Percentiles rank a stretch among this genome's conserved stretches.
Conservation (phyloP, 2,797 vertebrate species). For the Urocyon cinereoargenteus region DNA sequence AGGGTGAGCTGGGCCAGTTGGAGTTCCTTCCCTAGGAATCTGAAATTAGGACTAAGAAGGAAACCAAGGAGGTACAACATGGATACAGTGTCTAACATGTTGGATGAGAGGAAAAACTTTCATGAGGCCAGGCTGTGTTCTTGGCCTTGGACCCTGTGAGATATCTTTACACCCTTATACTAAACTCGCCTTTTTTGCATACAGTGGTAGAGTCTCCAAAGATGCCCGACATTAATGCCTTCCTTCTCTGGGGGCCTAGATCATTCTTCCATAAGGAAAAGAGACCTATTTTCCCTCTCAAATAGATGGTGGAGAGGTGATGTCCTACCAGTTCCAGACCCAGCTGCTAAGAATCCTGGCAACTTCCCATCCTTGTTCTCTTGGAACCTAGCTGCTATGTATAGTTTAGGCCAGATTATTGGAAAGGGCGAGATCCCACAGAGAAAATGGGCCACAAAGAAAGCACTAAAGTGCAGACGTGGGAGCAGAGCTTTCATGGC, state of each 20-base stretch:
- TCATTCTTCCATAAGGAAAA: background rate
- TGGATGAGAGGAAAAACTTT: background rate
- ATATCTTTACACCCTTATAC: background rate
- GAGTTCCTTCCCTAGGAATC: background rate
- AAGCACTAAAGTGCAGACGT: background rate
- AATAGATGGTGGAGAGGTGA: background rate
- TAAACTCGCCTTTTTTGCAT: background rate
- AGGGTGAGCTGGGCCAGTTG: background rate
- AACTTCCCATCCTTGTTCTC: background rate
- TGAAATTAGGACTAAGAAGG: background rate
- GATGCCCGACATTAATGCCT: background rate
- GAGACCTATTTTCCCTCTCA: background rate
- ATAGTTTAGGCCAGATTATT: background rate
- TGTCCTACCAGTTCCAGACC: background rate
- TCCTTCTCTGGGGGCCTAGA: background rate
- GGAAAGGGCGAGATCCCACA: background rate
- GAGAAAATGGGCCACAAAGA: background rate
- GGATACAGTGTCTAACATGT: background rate
- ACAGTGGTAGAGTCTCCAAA: background rate
- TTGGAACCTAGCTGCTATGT: background rate
- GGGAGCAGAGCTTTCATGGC: background rate
- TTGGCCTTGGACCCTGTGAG: background rate
- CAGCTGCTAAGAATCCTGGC: background rate
- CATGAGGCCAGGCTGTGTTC: background rate
- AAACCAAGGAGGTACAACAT: background rate